phyloP scores from a whole-genome alignment of 1,140 invertebrate genomes.

The Drosophila mojavensis region DNA sequence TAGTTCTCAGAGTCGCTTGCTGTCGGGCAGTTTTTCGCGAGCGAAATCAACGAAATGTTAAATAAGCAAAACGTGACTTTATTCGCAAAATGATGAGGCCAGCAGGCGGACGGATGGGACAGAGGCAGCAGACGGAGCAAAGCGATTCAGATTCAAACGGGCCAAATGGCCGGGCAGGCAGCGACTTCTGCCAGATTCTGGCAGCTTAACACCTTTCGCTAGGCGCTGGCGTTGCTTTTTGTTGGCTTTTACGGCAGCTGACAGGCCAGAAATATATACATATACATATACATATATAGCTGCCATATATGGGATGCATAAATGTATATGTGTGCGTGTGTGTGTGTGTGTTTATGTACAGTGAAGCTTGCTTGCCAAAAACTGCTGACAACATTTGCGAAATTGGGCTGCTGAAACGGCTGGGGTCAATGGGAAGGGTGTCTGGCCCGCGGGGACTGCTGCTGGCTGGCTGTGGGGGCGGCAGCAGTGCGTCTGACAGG shows the following conservation, averaged over 20 bases:
- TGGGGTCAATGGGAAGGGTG: neutral
- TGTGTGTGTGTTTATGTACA: slow-evolving; percentile 14
- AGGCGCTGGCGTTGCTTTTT: slow-evolving; percentile 44
- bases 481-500: slow-evolving; percentile 62
- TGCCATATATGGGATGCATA: neutral
- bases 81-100: slow-evolving; percentile 72
- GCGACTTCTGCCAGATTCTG: slow-evolving; percentile 26
- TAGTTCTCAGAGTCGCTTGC: slow-evolving; percentile 10
- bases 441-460: neutral
- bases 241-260: slow-evolving; percentile 71
- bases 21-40: slow-evolving; percentile 43
- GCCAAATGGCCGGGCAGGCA: slow-evolving; percentile 21
- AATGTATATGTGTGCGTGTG: slow-evolving; percentile 11
- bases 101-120: neutral
- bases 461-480: neutral
- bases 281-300: neutral
- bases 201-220: slow-evolving; percentile 60
- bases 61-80: slow-evolving; percentile 82
- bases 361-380: slow-evolving; percentile 52
- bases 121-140: neutral
- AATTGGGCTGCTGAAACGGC: slow-evolving; percentile 54
- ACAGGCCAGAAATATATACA: slow-evolving; percentile 40
- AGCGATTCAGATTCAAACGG: slow-evolving; percentile 21
- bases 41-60: slow-evolving; percentile 79
- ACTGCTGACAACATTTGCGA: slow-evolving; percentile 76